A percentile compares a stretch with the other conserved stretches of the same genome.
Evolutionary conservation across 2,113 vertebrate genomes (phyloP).

Genomic region (Erythrocebus patas): DNA sequence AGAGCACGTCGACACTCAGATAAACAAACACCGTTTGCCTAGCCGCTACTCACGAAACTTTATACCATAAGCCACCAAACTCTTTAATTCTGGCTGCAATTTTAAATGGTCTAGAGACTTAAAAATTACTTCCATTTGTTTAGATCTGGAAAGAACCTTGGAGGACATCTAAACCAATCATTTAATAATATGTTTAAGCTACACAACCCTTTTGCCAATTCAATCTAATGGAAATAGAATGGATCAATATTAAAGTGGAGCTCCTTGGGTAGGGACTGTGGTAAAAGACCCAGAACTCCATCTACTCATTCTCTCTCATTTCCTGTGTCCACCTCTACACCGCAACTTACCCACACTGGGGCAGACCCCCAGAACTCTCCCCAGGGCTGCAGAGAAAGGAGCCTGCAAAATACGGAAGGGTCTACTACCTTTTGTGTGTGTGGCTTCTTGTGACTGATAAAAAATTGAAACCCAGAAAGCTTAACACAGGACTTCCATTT

Average conservation of each 20-base stretch:
- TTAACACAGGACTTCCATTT: not conserved
- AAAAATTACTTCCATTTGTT: not conserved
- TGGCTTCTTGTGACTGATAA: not conserved
- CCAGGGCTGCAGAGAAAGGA: not conserved
- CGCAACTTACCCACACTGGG: not conserved
- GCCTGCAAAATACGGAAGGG: not conserved
- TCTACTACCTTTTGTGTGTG: not conserved
- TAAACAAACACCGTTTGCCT: not conserved
- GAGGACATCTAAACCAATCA: not conserved
- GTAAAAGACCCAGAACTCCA: not conserved
- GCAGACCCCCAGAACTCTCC: not conserved
- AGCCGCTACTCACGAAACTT: not conserved
- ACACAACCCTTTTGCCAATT: not conserved
- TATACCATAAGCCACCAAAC: accelerated
- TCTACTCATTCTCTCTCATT: not conserved
- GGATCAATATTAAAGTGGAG: not conserved
- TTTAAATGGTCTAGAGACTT: not conserved
- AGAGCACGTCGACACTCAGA: accelerated
- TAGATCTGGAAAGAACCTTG: not conserved
- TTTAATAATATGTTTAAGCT: not conserved
- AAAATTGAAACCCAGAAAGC: not conserved
- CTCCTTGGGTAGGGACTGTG: not conserved
- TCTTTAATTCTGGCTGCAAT: not conserved
- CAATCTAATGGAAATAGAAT: not conserved
- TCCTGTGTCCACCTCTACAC: accelerated